A percentile compares a stretch with the other conserved stretches of the same genome.
Conservation (phyloP, 2,888 invertebrate genomes). For the Rhodophaea formosa region DNA sequence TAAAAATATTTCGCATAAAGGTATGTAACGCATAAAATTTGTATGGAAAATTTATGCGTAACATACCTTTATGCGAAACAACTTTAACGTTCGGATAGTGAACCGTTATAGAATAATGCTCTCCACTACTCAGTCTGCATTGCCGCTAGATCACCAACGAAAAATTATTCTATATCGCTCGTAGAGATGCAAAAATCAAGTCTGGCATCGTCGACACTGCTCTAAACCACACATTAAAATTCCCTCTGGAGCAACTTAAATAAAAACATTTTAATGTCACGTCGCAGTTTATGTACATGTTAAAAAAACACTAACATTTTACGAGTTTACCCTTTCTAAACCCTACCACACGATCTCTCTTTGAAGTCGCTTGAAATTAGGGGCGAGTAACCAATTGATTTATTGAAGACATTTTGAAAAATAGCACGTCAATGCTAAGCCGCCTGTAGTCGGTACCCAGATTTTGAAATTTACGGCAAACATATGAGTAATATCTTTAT, state of each 20-base stretch:
- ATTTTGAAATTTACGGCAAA: conserved; percentile 64
- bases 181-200: no score
- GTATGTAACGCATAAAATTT: no score
- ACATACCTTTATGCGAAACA: no score
- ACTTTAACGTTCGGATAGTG: no score
- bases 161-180: no score
- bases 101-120: no score
- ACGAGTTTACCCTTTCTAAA: conserved; percentile 44
- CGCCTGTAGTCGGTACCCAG: conserved; percentile 53
- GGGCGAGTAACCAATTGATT: conserved; percentile 74
- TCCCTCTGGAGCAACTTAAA: conserved; percentile 31
- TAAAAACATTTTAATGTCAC: conserved; percentile 26
- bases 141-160: no score
- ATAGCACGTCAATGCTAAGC: conserved; percentile 63
- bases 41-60: no score
- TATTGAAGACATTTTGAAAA: conserved; percentile 69
- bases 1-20: no score
- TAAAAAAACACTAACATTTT: conserved; percentile 34
- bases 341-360: conserved; percentile 53
- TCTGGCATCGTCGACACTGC: conserved; percentile 8
- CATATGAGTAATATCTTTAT: conserved; percentile 42
- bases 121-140: no score
- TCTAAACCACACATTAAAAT: conserved; percentile 25
- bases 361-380: conserved; percentile 67
- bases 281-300: conserved; percentile 26